Evolutionary conservation across 2,113 vertebrate species (phyloP).

Genomic region (Grammomys surdaster): DNA sequence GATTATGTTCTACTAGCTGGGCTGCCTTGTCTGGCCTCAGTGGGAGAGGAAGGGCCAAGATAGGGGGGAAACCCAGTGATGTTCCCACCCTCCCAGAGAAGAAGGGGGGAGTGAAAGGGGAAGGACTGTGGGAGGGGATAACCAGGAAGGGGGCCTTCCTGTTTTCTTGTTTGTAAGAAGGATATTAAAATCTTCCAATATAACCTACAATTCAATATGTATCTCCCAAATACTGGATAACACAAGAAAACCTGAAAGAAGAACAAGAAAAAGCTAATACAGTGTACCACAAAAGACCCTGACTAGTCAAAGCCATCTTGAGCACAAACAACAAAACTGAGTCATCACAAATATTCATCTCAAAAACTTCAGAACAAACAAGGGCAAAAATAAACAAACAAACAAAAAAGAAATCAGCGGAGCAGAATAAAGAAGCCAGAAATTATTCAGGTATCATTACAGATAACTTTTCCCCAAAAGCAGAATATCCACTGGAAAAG

Average conservation of each 20-base stretch:
- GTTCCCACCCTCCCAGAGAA: too few species aligned
- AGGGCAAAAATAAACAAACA: background rate
- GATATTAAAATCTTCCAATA: background rate
- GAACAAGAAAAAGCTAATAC: background rate
- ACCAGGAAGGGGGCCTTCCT: background rate
- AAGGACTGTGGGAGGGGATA: too few species aligned
- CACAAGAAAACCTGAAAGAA: background rate
- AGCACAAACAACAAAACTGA: background rate
- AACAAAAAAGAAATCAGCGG: background rate
- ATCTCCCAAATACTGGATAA: background rate
- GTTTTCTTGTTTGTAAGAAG: background rate
- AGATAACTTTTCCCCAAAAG: background rate
- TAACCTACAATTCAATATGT: background rate
- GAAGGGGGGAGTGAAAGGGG: too few species aligned
- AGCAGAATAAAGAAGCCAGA: background rate
- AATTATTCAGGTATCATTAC: background rate
- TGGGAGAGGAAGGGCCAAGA: too few species aligned
- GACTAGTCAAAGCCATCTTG: background rate
- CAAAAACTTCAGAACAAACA: background rate
- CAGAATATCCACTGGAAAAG: background rate
- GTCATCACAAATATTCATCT: background rate
- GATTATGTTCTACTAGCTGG: too few species aligned
- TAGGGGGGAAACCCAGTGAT: too few species aligned
- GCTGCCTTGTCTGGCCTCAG: too few species aligned
- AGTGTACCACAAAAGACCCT: background rate